Percentiles rank a stretch among this genome's conserved stretches.
Evolutionary conservation across 2,113 vertebrate species (phyloP).

Genomic region (Globicephala melas): DNA sequence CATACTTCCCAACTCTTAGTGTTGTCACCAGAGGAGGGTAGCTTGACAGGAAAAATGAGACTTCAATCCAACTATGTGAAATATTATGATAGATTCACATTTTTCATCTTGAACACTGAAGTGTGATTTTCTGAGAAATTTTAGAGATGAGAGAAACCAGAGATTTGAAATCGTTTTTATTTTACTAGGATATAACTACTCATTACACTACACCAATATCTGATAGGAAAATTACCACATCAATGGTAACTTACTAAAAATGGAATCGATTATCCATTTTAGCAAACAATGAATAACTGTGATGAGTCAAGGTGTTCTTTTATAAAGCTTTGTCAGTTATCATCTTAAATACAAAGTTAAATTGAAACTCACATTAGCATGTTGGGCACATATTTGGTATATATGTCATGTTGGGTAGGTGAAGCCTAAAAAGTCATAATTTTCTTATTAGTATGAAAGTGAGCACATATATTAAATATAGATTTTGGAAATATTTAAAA

Average conservation of each 20-base stretch:
- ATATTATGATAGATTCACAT: constrained; percentile 60
- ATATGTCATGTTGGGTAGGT: background rate
- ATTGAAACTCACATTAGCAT: constrained; percentile 41
- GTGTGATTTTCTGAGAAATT: constrained; percentile 10
- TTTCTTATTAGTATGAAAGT: background rate
- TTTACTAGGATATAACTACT: constrained; percentile 47
- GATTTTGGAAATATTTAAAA: background rate
- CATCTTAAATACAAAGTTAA: constrained; percentile 34
- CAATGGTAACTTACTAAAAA: constrained; percentile 59
- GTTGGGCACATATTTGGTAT: background rate
- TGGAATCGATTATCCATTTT: constrained; percentile 53
- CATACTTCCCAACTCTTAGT: background rate
- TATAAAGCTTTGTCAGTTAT: constrained; percentile 57
- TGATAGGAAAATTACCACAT: constrained; percentile 64
- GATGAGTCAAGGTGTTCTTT: constrained; percentile 42
- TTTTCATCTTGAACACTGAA: constrained; percentile 42
- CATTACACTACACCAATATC: constrained; percentile 15
- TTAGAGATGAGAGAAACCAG: background rate
- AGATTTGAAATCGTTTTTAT: constrained; percentile 27
- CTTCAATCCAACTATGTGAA: background rate
- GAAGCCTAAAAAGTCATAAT: background rate
- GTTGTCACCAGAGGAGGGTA: background rate
- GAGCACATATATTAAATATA: background rate
- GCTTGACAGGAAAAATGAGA: background rate
- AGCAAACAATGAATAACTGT: constrained; percentile 56